phyloP scores from a whole-genome alignment of 2,888 invertebrate genomes.

The Leucania comma region DNA sequence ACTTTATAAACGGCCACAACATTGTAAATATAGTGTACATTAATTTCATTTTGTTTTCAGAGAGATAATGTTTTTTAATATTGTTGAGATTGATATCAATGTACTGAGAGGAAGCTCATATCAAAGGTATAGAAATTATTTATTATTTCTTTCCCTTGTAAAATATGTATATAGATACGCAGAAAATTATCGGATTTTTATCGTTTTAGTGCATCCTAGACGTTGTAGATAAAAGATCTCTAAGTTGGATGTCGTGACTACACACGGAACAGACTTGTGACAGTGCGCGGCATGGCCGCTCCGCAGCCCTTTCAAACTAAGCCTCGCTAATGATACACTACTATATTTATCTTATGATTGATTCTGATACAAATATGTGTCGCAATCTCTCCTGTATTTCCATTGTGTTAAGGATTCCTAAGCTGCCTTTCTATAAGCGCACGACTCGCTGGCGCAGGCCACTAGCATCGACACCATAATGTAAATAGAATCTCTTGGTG shows the following conservation, averaged over 20 bases:
- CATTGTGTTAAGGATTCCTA: conserved; percentile 2
- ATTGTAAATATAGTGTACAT: conserved; percentile 81
- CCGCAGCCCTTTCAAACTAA: conserved; percentile 6
- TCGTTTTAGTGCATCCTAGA: conserved; percentile 81
- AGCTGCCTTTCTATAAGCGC: conserved; percentile 9
- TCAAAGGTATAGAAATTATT: conserved; percentile 88
- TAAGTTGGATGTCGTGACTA: conserved; percentile 65
- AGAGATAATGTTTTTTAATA: conserved; percentile 68
- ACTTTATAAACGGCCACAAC: conserved; percentile 54
- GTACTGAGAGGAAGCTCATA: conserved; percentile 86
- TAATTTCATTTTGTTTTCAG: conserved; percentile 73
- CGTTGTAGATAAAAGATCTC: conserved; percentile 78
- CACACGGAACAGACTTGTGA: conserved; percentile 32
- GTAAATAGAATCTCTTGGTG: conserved; percentile 40
- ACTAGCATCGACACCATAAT: conserved; percentile 28
- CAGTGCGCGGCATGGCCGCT: conserved; percentile 22
- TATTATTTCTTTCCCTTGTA: conserved; percentile 88
- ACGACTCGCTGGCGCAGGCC: background rate
- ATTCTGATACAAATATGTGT: conserved; percentile 31
- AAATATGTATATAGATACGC: conserved; percentile 89
- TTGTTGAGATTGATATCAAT: conserved; percentile 77
- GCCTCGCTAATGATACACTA: background rate
- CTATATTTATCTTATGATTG: conserved; percentile 15
- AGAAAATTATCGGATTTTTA: conserved; percentile 78
- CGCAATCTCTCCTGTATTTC: conserved; percentile 4